These are phyloP conservation scores for Alloplasta piceator DNA, from an alignment of 2,888 invertebrate species.

Conservation along the genomic window DNA sequence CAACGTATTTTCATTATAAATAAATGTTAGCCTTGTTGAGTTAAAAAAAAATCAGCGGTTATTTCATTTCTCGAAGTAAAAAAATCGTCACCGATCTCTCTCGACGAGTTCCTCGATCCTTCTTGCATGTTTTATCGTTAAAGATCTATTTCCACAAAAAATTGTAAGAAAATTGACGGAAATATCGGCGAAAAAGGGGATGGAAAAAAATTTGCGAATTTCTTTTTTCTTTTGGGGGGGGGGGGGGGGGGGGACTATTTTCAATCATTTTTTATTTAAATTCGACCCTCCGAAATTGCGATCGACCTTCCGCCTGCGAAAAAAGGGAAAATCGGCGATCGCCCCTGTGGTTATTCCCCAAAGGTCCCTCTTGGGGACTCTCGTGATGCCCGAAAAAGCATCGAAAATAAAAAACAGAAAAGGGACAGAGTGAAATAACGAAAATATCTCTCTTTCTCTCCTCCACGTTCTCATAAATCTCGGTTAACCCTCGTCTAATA, in stretches of 20 bases:
- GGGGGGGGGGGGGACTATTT: background rate
- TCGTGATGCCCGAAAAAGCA: too few relatives aligned
- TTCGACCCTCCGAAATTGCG: constrained; percentile 39
- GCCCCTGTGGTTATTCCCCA: constrained; percentile 43
- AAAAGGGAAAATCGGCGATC: constrained; percentile 31
- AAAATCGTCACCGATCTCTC: constrained; percentile 55
- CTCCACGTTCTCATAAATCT: constrained; percentile 79
- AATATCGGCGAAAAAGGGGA: background rate
- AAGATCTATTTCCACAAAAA: constrained; percentile 8
- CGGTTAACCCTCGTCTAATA: constrained; percentile 83
- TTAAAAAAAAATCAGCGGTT: constrained; percentile 76
- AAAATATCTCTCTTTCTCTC: constrained; percentile 30
- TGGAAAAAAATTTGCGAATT: background rate
- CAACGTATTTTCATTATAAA: constrained; percentile 84
- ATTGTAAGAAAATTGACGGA: background rate
- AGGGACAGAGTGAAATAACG: constrained; percentile 33
- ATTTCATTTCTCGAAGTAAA: constrained; percentile 62
- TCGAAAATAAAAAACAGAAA: constrained; percentile 12
- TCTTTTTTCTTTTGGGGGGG: too few relatives aligned
- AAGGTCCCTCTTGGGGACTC: too few relatives aligned
- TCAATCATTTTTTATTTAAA: constrained; percentile 16
- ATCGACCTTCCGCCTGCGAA: constrained; percentile 51
- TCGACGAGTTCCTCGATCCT: constrained; percentile 64
- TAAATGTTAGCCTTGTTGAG: constrained; percentile 84
- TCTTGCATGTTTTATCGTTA: constrained; percentile 32